These are phyloP conservation scores for Leptinotarsa texana DNA, from an alignment of 1,140 invertebrate genomes.

Conservation along the genomic window DNA sequence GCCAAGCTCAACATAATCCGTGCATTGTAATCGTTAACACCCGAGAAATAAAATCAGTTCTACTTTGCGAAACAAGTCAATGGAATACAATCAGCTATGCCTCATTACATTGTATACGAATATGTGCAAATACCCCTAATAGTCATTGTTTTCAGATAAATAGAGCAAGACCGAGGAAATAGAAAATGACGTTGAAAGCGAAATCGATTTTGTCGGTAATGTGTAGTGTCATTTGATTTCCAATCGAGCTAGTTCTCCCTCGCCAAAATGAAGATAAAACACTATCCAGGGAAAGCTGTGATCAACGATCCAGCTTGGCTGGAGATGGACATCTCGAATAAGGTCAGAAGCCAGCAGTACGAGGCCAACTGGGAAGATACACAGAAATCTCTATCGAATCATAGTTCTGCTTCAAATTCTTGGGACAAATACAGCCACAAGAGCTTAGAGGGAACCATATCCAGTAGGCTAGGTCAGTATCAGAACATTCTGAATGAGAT, in stretches of 20 bases:
- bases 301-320: slow-evolving; percentile 70
- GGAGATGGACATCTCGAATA: slow-evolving; percentile 62
- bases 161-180: slow-evolving; percentile 7
- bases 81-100: slow-evolving; percentile 14
- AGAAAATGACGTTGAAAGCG: neutral
- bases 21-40: slow-evolving; percentile 13
- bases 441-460: slow-evolving; percentile 39
- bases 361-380: slow-evolving; percentile 82
- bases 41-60: slow-evolving; percentile 6
- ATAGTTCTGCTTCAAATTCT: slow-evolving; percentile 44
- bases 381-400: slow-evolving; percentile 46
- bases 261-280: slow-evolving; percentile 75
- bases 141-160: slow-evolving; percentile 20
- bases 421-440: slow-evolving; percentile 49
- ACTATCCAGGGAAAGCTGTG: slow-evolving; percentile 79
- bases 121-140: slow-evolving; percentile 18
- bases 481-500: slow-evolving; percentile 49
- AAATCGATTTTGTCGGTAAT: neutral
- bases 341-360: slow-evolving; percentile 74
- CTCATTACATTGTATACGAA: slow-evolving; percentile 14
- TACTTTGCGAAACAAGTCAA: slow-evolving; percentile 13
- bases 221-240: slow-evolving; percentile 3
- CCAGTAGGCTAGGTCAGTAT: slow-evolving; percentile 49
- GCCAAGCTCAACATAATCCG: neutral
- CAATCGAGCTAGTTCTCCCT: neutral